Evolutionary conservation across 2,888 invertebrate genomes (phyloP).

Genomic region (Oscheius sp.): DNA sequence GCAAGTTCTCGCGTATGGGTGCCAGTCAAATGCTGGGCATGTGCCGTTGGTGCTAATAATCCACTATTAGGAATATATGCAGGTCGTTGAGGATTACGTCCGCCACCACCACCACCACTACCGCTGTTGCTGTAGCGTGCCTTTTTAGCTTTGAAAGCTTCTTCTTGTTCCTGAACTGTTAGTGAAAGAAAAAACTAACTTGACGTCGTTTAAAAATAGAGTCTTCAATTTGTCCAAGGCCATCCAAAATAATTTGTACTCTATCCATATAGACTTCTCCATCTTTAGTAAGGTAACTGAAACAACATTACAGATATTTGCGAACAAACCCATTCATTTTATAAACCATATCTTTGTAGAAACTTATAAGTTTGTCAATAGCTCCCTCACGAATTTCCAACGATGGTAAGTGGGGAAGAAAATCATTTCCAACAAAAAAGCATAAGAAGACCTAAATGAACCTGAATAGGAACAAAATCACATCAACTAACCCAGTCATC

Average conservation of each 20-base stretch:
- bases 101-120: neutral
- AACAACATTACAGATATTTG: neutral
- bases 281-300: slow-evolving; percentile 87
- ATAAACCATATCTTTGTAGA: slow-evolving; percentile 81
- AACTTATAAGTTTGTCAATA: slow-evolving; percentile 87
- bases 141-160: slow-evolving; percentile 66
- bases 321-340: slow-evolving; percentile 49
- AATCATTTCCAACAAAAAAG: slow-evolving; percentile 95
- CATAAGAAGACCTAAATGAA: slow-evolving; percentile 84
- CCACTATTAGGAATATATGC: slow-evolving; percentile 43
- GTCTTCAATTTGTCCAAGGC: slow-evolving; percentile 92
- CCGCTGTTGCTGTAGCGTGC: too few relatives aligned
- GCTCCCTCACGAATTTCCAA: slow-evolving; percentile 84
- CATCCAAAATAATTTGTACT: slow-evolving; percentile 91
- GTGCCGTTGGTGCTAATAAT: slow-evolving; percentile 44
- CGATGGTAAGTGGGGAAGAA: slow-evolving; percentile 95
- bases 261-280: slow-evolving; percentile 91
- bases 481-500: slow-evolving; percentile 87
- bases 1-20: slow-evolving; percentile 50
- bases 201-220: slow-evolving; percentile 94
- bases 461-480: neutral
- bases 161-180: slow-evolving; percentile 42
- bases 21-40: slow-evolving; percentile 40
- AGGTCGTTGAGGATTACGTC: slow-evolving; percentile 32
- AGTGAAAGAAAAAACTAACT: slow-evolving; percentile 34